Base-by-base conservation (phyloP, 2,888 invertebrate species). In the Diarsia rubi region DNA sequence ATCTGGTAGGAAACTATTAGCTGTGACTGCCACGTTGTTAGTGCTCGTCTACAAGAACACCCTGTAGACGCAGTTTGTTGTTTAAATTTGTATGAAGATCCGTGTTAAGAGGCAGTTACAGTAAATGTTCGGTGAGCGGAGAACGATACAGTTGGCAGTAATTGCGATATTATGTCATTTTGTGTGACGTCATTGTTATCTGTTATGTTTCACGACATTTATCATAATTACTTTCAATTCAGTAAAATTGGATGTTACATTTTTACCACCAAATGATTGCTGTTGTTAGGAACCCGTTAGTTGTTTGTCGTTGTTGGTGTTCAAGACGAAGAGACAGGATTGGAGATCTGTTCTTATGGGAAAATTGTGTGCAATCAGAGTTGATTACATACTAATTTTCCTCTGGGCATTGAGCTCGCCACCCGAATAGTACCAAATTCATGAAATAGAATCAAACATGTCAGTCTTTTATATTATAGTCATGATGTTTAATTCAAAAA, bases 231-330 rank as follows among this genome's bases (percentile, higher is more conserved):
- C 57, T 65, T 21, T 37, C 42, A 44, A 59, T 3, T 2, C 12
- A 6, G 14, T 42, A 27, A 45, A 8, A 47, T 24, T 27, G 8
- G 3, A n/a, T 52, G 45, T 69, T 63, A 31, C 21, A 21, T 16
- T 11, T 24, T 42, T 31, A 49, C 37, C 60, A 76, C 24, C 60
- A 44, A 27, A 2, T 3, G 52, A 19, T 54, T 54, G 62, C 44
- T 67, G 66, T 63, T 75, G 1, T 60, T 69, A 24, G 52, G 72
- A 81, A 72, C 67, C 59, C 72, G 3, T 3, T 54, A 2, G 42
- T 63, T 77, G 67, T 81, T 81, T 4, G 0, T 63, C 21, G 72
- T 81, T 81, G 3, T 1, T 19, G 4, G 57, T 72, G 69, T 72
- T 81, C 47, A n/a, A n/a, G 47, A 3, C 0, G n/a, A 59, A 37